Base-by-base conservation (phyloP, 2,113 vertebrate species). In the Butastur rufipennis region DNA sequence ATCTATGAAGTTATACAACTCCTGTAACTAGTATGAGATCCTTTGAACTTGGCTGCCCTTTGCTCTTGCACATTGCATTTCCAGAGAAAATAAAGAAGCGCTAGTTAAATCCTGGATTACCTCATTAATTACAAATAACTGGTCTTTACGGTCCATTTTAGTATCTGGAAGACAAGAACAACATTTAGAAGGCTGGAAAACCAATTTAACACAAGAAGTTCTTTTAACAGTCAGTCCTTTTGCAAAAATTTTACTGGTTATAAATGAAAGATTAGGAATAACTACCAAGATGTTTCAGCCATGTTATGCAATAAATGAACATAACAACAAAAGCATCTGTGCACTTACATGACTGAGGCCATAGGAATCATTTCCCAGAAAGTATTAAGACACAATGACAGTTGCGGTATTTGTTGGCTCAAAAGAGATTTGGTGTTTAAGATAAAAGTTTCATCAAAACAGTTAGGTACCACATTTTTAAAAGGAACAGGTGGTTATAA, bases 81-180 rank as follows among this genome's bases (percentile, higher is more conserved):
- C 23, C 25, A 52, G 4, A 81, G 14, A 89, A 84, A 74, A 29
- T 13, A 58, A 43, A 47, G 13, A 3, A 91, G 13, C 2, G 32
- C 8, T 36, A 43, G 2, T 83, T 29, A 84, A 88, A 93, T 29
- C 6, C 16, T 38, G 9, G 5, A 96, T 97, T 98, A 99, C 99
- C 99, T 99, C 99, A 6, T 99, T 99, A 81, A 99, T 97, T 27
- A 99, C 98, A 96, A 99, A 99, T 88, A 99, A 92, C 75, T 99
- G 99, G 94, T 99, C 99, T 94, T 99, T 99, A 66, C 99, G 98
- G 96, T 99, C 99, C 99, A 99, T 99, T 98, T 99, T 99, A 17
- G 99, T 99, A 97, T 99, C 99, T 99, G 97, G 10, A 98, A 96
- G 47, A 78, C 11, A 94, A 83, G 96, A 83, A 27, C 23, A 61